These are phyloP conservation scores for Zaprionus taronus DNA, from an alignment of 1,140 invertebrate genomes.

Conservation along the genomic window DNA sequence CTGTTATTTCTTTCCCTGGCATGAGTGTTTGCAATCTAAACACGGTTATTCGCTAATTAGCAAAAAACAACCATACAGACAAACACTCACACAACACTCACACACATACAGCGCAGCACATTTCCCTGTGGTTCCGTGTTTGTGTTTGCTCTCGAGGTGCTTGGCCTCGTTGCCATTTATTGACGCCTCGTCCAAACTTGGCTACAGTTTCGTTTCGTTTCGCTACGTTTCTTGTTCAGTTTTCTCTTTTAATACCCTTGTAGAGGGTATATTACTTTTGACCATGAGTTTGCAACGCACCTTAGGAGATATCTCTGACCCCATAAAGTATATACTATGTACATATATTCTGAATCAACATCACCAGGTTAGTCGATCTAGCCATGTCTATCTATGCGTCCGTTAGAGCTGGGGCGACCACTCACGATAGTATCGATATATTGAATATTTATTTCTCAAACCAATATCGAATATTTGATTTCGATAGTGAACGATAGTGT, in stretches of 20 bases:
- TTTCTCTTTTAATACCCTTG: background rate
- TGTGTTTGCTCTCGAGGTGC: slow-evolving; percentile 75
- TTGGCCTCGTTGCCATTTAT: slow-evolving; percentile 81
- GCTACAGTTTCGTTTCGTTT: slow-evolving; percentile 38
- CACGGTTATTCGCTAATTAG: slow-evolving; percentile 83
- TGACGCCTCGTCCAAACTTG: slow-evolving; percentile 50
- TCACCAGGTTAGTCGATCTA: no score
- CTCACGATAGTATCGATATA: no score
- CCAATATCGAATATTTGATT: no score
- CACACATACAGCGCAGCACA: slow-evolving; percentile 34
- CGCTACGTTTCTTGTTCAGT: background rate
- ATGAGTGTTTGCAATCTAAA: slow-evolving; percentile 83
- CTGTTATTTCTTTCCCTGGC: slow-evolving; percentile 77
- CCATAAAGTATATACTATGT: no score
- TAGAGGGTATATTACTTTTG: no score
- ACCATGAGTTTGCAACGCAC: no score
- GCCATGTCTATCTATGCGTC: no score
- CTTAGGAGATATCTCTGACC: no score
- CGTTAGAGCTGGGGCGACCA: no score
- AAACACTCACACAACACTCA: slow-evolving; percentile 39
- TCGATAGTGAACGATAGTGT: no score
- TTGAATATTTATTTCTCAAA: no score
- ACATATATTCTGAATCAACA: no score
- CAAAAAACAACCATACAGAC: slow-evolving; percentile 76
- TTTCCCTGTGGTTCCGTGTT: slow-evolving; percentile 76